These are phyloP conservation scores for Danaus melanippus DNA, from an alignment of 1,140 invertebrate genomes.

Conservation along the genomic window DNA sequence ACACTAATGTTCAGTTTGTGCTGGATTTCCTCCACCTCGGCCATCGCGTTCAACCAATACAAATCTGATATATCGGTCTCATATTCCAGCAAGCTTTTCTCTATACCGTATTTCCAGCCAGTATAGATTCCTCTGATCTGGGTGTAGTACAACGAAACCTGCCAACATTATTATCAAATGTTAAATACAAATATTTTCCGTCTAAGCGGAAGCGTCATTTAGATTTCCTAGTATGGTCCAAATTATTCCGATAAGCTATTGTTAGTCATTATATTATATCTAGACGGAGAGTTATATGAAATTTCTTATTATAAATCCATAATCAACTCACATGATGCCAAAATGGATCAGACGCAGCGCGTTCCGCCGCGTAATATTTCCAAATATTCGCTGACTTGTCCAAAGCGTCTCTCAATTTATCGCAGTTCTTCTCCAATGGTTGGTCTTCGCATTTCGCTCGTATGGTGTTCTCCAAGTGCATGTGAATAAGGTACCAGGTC, in stretches of 20 bases:
- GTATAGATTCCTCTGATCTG: constrained; percentile 80
- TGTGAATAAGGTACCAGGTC: constrained; percentile 86
- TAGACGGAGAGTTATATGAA: not conserved
- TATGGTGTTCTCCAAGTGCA: constrained; percentile 85
- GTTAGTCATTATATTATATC: too few species aligned
- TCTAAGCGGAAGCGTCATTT: constrained; percentile 32
- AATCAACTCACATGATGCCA: constrained; percentile 83
- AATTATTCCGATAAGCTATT: too few species aligned
- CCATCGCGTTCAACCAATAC: constrained; percentile 81
- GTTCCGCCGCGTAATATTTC: constrained; percentile 69
- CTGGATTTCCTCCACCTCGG: constrained; percentile 82
- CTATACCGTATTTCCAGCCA: constrained; percentile 79
- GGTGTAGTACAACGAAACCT: constrained; percentile 79
- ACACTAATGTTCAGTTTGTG: constrained; percentile 57
- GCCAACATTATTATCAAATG: constrained; percentile 17
- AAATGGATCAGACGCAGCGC: constrained; percentile 74
- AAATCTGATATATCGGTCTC: constrained; percentile 78
- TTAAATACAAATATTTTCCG: constrained; percentile 6
- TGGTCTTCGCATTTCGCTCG: constrained; percentile 78
- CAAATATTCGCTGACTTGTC: constrained; percentile 77
- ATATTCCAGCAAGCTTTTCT: constrained; percentile 74
- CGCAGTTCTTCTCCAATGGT: constrained; percentile 77
- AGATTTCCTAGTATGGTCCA: too few species aligned
- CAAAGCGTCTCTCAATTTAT: constrained; percentile 78
- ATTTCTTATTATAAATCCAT: constrained; percentile 1